Evolutionary conservation across 2,113 vertebrate species (phyloP), one percentile per base, ranked within the genome.

Genomic region (Egretta garzetta): DNA sequence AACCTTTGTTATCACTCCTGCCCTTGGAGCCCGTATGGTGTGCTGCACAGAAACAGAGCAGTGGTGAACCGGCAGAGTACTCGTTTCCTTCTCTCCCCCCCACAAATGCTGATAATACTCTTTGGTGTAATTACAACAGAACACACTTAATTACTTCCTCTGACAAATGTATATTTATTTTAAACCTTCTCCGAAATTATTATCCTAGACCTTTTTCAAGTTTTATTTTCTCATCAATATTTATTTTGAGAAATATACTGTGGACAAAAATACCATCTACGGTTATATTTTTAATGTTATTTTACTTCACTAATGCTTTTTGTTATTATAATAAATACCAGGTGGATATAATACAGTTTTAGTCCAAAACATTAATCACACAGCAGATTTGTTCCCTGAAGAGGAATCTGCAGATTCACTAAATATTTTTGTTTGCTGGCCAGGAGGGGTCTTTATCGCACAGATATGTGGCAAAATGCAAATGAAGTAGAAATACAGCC

Each of bases 1-100:
- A 35, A 99, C 99, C 74, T 98, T 99, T 97, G 98, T 99, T 64
- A 99, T 98, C 8, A 98, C 98, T 12, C 99, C 99, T 0, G 98
- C 97, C 97, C 99, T 99, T 4, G 99, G 98, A 19, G 99, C 99
- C 81, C 98, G 98, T 92, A 99, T 99, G 47, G 98, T 99, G 53
- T 99, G 99, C 99, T 99, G 98, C 39, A 64, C 17, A 87, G 81
- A 98, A 96, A 98, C 6, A 95, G 66, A 86, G 35, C 22, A 18
- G 53, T 4, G 50, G 37, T 86, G 33, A 92, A 53, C 5, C 53
- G 86, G 32, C 53, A 50, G 21, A 50, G 43, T 53, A 67, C 13
- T 6, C 16, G 6, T 45, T 14, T 27, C 27, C 24, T 52, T 43
- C 41, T 15, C 50, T 15, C 26, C 26, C 24, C 50, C 49, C 49